These are phyloP conservation scores for Xanthia icteritia DNA, from an alignment of 2,888 invertebrate genomes.

Conservation along the genomic window DNA sequence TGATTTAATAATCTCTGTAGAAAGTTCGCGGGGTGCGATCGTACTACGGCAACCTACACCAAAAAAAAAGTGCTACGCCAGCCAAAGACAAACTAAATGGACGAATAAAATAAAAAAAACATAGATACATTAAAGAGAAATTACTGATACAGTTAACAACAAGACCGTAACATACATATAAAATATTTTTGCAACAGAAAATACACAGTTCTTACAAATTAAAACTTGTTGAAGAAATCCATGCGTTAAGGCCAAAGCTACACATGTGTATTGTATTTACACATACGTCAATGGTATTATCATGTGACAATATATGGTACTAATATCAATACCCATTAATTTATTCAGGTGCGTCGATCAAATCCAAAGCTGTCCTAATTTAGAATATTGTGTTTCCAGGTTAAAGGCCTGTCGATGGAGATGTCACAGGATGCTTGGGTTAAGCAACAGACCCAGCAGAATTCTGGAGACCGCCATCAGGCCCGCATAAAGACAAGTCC, in stretches of 20 bases:
- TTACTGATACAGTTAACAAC: not conserved
- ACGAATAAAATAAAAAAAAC: not conserved
- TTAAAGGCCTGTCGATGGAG: constrained; percentile 88
- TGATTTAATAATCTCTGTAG: not conserved
- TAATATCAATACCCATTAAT: constrained; percentile 29
- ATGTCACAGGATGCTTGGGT: constrained; percentile 89
- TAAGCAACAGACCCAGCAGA: constrained; percentile 87
- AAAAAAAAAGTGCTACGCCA: not conserved
- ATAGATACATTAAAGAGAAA: not conserved
- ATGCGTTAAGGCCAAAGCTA: constrained; percentile 29
- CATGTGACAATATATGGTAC: no score
- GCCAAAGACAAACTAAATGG: not conserved
- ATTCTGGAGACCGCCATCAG: constrained; percentile 83
- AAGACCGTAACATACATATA: not conserved
- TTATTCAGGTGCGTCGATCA: constrained; percentile 49
- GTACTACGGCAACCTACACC: no score
- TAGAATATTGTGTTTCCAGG: constrained; percentile 75
- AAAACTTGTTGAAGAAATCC: constrained; percentile 23
- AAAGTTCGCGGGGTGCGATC: not conserved
- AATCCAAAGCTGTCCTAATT: constrained; percentile 29
- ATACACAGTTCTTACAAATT: not conserved
- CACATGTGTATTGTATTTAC: constrained; percentile 40
- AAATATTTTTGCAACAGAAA: constrained; percentile 17
- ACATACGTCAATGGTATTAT: constrained; percentile 36
- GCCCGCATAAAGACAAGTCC: constrained; percentile 87